Conservation (phyloP, 2,888 invertebrate genomes). For the Acronicta psi region DNA sequence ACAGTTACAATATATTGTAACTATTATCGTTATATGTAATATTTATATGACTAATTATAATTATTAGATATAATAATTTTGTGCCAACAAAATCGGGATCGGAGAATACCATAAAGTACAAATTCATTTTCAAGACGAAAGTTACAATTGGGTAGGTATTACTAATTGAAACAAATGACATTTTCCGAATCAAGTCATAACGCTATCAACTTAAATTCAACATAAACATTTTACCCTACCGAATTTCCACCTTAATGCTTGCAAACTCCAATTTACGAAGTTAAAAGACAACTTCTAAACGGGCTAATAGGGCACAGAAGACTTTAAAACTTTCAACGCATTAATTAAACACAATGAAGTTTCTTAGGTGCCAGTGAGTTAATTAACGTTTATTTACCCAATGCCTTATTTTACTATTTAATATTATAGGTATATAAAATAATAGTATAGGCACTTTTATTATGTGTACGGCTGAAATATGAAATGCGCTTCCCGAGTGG, state of each 20-base stretch:
- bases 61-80: no score
- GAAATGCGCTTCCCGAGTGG: no score
- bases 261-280: constrained; percentile 54
- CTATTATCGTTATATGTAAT: no score
- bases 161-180: constrained; percentile 37
- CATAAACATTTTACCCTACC: constrained; percentile 44
- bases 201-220: constrained; percentile 36
- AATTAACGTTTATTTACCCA: constrained; percentile 43
- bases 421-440: no score
- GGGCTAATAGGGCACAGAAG: constrained; percentile 59
- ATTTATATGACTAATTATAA: no score
- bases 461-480: constrained; percentile 47
- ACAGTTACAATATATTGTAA: no score
- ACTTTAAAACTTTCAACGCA: constrained; percentile 60
- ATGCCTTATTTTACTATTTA: constrained; percentile 21
- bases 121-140: constrained; percentile 12
- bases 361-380: constrained; percentile 41
- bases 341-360: constrained; percentile 60
- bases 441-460: background rate
- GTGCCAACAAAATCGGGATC: no score
- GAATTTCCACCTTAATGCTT: constrained; percentile 50
- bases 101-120: background rate
- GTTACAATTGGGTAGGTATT: constrained; percentile 10
- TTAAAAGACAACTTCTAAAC: constrained; percentile 58
- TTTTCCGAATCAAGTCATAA: constrained; percentile 32